phyloP scores from a whole-genome alignment of 2,888 invertebrate genomes.

The Disparrhopalites patrizii region DNA sequence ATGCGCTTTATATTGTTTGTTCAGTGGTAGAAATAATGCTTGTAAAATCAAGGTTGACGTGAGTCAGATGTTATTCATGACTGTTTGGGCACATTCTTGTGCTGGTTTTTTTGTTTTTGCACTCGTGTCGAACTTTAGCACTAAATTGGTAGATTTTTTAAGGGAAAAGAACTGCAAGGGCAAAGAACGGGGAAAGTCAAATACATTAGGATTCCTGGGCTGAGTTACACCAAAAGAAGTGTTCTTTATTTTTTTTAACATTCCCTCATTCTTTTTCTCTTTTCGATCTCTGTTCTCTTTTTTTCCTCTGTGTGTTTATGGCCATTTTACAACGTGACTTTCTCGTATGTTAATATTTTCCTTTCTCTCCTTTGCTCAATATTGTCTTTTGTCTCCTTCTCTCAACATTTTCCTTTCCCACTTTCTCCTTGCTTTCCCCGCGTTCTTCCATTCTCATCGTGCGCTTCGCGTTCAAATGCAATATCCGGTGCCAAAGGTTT shows the following conservation, averaged over 20 bases:
- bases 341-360: neutral
- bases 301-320: neutral
- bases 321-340: too few species aligned
- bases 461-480: neutral
- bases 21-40: neutral
- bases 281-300: neutral
- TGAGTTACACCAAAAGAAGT: too few species aligned
- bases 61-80: conserved; percentile 2
- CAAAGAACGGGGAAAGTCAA: neutral
- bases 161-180: neutral
- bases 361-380: too few species aligned
- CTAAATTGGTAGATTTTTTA: neutral
- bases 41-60: neutral
- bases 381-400: too few species aligned
- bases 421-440: neutral
- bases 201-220: neutral
- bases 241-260: neutral
- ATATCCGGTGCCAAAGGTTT: too few species aligned
- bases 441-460: neutral
- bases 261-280: neutral
- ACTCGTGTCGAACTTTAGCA: too few species aligned
- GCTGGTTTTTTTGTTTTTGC: too few species aligned
- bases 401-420: neutral
- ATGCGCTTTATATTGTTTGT: neutral
- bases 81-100: too few species aligned